Conservation (phyloP, 2,888 invertebrate species). For the Acanthosoma haemorrhoidale region DNA sequence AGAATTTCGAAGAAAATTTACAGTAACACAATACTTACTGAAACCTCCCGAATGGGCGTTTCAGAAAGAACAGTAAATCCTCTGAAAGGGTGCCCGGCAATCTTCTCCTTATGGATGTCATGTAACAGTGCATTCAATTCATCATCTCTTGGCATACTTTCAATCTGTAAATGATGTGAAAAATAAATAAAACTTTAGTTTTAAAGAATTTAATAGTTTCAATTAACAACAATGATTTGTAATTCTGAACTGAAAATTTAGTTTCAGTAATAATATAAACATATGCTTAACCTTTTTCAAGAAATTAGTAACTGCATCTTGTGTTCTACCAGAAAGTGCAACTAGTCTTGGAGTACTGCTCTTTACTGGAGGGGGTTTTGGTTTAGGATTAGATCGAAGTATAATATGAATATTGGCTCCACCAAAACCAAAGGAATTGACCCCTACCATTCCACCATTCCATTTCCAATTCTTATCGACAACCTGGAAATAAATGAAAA, state of each 20-base stretch:
- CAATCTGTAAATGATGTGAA: slow-evolving; percentile 43
- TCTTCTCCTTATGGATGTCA: slow-evolving; percentile 63
- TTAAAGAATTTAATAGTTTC: background rate
- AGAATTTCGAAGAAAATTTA: background rate
- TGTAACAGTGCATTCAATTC: slow-evolving; percentile 73
- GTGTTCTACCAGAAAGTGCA: slow-evolving; percentile 78
- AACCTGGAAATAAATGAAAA: slow-evolving; percentile 52
- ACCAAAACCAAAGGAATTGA: slow-evolving; percentile 98
- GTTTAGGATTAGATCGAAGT: slow-evolving; percentile 73
- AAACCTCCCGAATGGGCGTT: slow-evolving; percentile 50
- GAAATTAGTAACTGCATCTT: slow-evolving; percentile 64
- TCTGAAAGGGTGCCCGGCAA: slow-evolving; percentile 71
- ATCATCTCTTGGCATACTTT: slow-evolving; percentile 53
- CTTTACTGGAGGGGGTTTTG: slow-evolving; percentile 55
- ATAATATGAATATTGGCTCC: slow-evolving; percentile 91
- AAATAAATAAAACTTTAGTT: background rate
- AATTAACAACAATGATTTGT: no score
- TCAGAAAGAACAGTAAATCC: slow-evolving; percentile 68
- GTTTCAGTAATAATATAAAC: background rate
- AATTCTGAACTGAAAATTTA: background rate
- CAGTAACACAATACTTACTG: slow-evolving; percentile 45
- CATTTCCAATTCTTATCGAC: slow-evolving; percentile 76
- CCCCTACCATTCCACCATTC: slow-evolving; percentile 85
- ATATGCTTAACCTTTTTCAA: slow-evolving; percentile 53
- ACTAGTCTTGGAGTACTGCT: slow-evolving; percentile 63